These are phyloP conservation scores for Lymantria dispar DNA, from an alignment of 2,888 invertebrate species.

Conservation along the genomic window DNA sequence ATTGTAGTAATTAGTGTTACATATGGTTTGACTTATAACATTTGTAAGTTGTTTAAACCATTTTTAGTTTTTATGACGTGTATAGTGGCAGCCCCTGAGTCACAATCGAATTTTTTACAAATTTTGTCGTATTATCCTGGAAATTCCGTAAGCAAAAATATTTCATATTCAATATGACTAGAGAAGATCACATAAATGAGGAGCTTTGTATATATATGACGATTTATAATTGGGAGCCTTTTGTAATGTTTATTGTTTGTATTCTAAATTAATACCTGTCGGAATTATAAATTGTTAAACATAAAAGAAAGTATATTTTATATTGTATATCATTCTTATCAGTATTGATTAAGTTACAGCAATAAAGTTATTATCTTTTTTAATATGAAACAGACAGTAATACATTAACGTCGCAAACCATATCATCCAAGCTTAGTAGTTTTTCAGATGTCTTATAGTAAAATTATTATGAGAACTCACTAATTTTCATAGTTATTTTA, in stretches of 20 bases:
- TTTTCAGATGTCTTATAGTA: conserved; percentile 25
- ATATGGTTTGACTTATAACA: conserved; percentile 76
- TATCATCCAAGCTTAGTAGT: conserved; percentile 34
- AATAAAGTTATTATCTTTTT: conserved; percentile 21
- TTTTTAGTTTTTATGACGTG: conserved; percentile 74
- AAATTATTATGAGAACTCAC: not conserved
- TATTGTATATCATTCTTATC: conserved; percentile 32
- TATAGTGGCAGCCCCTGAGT: conserved; percentile 67
- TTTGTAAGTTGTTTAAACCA: conserved; percentile 78
- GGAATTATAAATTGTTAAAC: conserved; percentile 68
- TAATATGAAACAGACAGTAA: conserved; percentile 14
- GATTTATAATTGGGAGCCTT: conserved; percentile 52
- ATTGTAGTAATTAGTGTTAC: conserved; percentile 75
- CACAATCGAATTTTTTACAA: conserved; percentile 59
- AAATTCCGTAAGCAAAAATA: conserved; percentile 44
- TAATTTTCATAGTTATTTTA: conserved; percentile 28
- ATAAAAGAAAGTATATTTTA: conserved; percentile 63
- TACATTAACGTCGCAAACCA: conserved; percentile 23
- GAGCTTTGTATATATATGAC: conserved; percentile 57
- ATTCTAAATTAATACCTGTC: conserved; percentile 55
- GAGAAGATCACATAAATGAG: conserved; percentile 52
- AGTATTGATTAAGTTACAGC: conserved; percentile 35
- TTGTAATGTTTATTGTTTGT: conserved; percentile 53
- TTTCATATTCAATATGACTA: conserved; percentile 39
- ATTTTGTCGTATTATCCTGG: conserved; percentile 45